Evolutionary conservation across 2,797 vertebrate genomes (phyloP).

Genomic region (Lithobates pipiens): DNA sequence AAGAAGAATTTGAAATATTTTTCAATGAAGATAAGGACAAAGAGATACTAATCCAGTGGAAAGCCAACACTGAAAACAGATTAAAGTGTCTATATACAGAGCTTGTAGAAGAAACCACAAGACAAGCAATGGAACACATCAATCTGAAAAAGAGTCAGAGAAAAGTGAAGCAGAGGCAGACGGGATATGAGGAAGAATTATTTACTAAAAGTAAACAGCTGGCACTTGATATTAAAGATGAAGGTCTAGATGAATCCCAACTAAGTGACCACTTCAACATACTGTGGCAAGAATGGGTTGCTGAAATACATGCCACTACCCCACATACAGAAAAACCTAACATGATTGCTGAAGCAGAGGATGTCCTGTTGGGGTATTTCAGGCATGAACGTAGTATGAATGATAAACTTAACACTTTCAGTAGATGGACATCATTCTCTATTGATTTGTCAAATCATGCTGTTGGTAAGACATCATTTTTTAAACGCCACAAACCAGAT

Average conservation of each 20-base stretch:
- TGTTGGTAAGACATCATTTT: rapidly evolving
- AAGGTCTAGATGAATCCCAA: conserved; percentile 50
- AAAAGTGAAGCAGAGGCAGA: conserved; percentile 41
- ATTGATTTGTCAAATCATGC: conserved; percentile 54
- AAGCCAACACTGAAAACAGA: conserved; percentile 61
- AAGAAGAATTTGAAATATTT: conserved; percentile 55
- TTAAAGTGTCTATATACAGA: conserved; percentile 61
- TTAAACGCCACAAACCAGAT: rapidly evolving
- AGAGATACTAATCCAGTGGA: conserved; percentile 68
- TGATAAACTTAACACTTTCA: rapidly evolving
- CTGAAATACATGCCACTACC: conserved; percentile 21
- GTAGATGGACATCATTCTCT: conserved; percentile 13
- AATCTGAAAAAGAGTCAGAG: conserved; percentile 61
- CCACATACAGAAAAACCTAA: conserved; percentile 28
- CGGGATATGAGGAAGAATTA: conserved; percentile 67
- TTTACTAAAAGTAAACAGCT: conserved; percentile 60
- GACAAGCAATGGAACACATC: conserved; percentile 56
- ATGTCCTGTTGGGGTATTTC: conserved; percentile 60
- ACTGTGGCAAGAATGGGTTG: conserved; percentile 64
- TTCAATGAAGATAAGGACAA: conserved; percentile 67
- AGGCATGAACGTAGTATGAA: background rate
- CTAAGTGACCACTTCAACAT: conserved; percentile 60
- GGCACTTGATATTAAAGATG: conserved; percentile 63
- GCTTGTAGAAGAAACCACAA: conserved; percentile 61
- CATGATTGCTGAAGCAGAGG: conserved; percentile 61